A percentile compares a stretch with the other conserved stretches of the same genome.
These are phyloP conservation scores for Rhingia campestris DNA, from an alignment of 2,888 invertebrate genomes.

Conservation along the genomic window DNA sequence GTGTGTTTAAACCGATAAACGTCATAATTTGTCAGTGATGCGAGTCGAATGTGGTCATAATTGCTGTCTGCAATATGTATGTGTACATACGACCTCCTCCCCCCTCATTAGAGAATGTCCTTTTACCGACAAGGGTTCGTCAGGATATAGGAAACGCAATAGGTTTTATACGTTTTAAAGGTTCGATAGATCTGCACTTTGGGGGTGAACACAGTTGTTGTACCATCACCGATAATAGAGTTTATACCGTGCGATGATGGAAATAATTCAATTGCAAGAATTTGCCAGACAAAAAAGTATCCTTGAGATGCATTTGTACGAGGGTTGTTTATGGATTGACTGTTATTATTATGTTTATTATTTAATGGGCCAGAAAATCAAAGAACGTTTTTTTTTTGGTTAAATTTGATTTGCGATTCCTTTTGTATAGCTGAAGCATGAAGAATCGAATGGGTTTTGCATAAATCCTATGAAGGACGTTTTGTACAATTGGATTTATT, in stretches of 20 bases:
- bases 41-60: slow-evolving; percentile 72
- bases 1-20: slow-evolving; percentile 72
- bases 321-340: slow-evolving; percentile 30
- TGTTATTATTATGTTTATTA: slow-evolving; percentile 64
- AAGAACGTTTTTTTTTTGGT: slow-evolving; percentile 53
- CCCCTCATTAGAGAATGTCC: slow-evolving; percentile 36
- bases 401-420: slow-evolving; percentile 44
- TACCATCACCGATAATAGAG: slow-evolving; percentile 69
- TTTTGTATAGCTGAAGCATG: too few relatives aligned
- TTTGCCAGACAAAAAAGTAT: background rate
- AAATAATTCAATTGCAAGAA: slow-evolving; percentile 68
- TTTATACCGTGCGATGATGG: slow-evolving; percentile 64
- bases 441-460: too few relatives aligned
- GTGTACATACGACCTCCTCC: slow-evolving; percentile 31
- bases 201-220: slow-evolving; percentile 60
- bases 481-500: too few relatives aligned
- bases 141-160: background rate
- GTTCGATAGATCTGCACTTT: slow-evolving; percentile 49
- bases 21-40: slow-evolving; percentile 74
- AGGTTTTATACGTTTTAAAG: background rate
- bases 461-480: too few relatives aligned
- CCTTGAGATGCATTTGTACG: background rate
- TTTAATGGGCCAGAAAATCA: slow-evolving; percentile 70
- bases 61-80: slow-evolving; percentile 63
- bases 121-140: slow-evolving; percentile 37